Base-by-base conservation (phyloP, 2,113 vertebrate genomes). In the Pteronura brasiliensis region DNA sequence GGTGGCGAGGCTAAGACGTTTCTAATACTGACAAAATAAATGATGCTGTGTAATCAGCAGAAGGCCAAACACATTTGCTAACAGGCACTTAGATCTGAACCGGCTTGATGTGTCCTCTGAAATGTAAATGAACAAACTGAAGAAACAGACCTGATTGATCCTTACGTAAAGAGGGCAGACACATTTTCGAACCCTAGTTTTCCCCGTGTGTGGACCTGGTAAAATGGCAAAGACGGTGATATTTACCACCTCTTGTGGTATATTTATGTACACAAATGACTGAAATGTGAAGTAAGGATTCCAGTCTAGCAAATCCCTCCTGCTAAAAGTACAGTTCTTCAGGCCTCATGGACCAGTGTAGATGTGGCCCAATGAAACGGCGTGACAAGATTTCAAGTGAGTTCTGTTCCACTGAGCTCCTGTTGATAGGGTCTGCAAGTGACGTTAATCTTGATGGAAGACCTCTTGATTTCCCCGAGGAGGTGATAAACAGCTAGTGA, bases 1-100 rank as follows among this genome's bases (percentile, higher is more conserved):
- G 98, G 99, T 99, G 99, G 98, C 96, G 97, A 97, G 96, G 95
- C 98, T 98, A 97, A 98, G 98, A 97, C 83, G 57, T 95, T 94
- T 93, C 87, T 96, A 97, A 97, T 95, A 93, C 98, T 97, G 98
- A 97, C 97, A 97, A 98, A 98, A 96, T 97, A 98, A 98, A 98
- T 80, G 98, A 92, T 79, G 29, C 67, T 95, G 96, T 18, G 6
- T 90, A 96, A 97, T 79, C 94, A 98, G 97, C 98, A 98, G 98
- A 98, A 98, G 98, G 98, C 42, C 29, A 97, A 97, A 97, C 95
- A 93, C 95, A n/a, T 97, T 99, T 98, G 97, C 97, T 94, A 98
- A 97, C 96, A 95, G 98, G 98, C 23, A 9, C 98, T 97, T 92
- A 83, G 87, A 95, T 98, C 93, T 94, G 90, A 97, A 94, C 98